Evolutionary conservation across 2,797 vertebrate species (phyloP).

Genomic region (Molossus molossus): DNA sequence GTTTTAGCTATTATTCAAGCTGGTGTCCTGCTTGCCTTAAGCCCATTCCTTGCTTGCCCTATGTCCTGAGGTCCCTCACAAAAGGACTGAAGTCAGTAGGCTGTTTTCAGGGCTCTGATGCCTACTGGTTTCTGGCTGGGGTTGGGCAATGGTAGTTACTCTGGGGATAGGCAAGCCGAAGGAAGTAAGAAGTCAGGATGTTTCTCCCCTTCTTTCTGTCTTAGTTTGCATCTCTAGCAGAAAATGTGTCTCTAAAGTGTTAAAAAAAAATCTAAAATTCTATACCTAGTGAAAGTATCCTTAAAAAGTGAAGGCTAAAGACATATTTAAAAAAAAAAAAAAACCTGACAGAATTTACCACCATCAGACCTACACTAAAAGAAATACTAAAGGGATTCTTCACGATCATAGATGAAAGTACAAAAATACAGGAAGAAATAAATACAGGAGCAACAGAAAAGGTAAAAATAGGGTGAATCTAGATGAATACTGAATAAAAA

Average conservation of each 20-base stretch:
- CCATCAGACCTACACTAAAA: not conserved
- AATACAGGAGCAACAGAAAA: not conserved
- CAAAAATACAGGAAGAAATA: not conserved
- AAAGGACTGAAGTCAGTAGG: not conserved
- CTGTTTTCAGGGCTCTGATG: not conserved
- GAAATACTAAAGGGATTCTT: conserved; percentile 15
- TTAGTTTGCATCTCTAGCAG: not conserved
- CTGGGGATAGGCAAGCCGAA: not conserved
- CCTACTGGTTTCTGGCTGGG: not conserved
- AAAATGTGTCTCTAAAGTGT: not conserved
- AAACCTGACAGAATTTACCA: not conserved
- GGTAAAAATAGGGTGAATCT: conserved; percentile 3
- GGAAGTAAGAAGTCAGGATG: not conserved
- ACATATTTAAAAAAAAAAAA: not conserved
- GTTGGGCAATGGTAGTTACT: not conserved
- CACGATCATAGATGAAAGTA: not conserved
- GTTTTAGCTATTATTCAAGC: not conserved
- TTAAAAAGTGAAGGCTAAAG: conserved; percentile 61
- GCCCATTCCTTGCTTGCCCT: not conserved
- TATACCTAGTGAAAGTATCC: conserved; percentile 38
- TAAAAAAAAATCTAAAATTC: conserved; percentile 37
- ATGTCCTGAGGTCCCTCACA: not conserved
- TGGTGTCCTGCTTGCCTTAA: not conserved
- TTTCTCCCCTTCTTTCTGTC: not conserved
- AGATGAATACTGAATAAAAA: not conserved